Percentiles rank a stretch among this genome's conserved stretches.
Conservation (phyloP, 1,140 invertebrate species). For the Scaptomyza montana region DNA sequence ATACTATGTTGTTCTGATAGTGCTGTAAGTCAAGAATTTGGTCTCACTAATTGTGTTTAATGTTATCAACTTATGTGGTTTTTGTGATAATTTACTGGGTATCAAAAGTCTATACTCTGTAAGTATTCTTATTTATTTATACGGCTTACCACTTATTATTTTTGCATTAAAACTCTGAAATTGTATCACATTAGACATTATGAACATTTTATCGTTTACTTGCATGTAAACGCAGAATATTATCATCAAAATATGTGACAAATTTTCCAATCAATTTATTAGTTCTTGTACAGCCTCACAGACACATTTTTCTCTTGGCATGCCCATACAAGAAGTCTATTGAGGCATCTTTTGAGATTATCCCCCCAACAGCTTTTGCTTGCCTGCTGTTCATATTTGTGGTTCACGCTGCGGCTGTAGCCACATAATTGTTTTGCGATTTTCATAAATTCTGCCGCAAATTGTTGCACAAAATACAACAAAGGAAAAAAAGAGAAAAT, state of each 20-base stretch:
- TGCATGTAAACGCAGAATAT: too few species aligned
- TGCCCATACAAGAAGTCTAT: neutral
- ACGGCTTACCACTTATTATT: too few species aligned
- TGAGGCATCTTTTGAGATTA: neutral
- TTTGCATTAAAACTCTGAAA: too few species aligned
- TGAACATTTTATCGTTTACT: too few species aligned
- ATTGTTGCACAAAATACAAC: constrained; percentile 44
- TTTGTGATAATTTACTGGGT: too few species aligned
- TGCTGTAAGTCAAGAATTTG: too few species aligned
- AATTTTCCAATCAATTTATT: neutral
- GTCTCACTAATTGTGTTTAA: too few species aligned
- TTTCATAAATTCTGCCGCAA: constrained; percentile 71
- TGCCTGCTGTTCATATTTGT: constrained; percentile 4
- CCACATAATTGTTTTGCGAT: constrained; percentile 73
- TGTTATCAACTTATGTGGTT: too few species aligned
- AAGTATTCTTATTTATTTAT: too few species aligned
- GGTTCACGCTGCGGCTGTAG: constrained; percentile 39
- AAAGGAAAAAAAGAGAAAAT: neutral
- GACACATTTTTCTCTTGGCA: neutral
- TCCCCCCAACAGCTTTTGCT: neutral
- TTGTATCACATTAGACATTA: too few species aligned
- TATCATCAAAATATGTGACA: neutral
- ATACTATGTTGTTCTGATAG: too few species aligned
- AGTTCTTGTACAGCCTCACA: neutral
- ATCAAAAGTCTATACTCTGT: too few species aligned